Conservation (phyloP, 2,113 vertebrate genomes). For the Narcine bancroftii region DNA sequence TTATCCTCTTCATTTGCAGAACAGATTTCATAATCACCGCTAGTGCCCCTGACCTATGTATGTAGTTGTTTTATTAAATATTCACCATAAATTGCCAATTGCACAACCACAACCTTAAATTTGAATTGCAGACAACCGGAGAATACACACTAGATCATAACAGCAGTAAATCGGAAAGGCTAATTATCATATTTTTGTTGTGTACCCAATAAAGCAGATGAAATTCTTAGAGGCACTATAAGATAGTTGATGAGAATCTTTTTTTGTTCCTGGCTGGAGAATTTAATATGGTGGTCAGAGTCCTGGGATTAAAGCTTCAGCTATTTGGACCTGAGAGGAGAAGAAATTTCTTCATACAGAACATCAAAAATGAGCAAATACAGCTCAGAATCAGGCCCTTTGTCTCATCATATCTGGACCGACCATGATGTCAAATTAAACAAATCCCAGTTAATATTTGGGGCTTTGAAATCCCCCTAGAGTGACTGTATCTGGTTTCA, state of each 20-base stretch:
- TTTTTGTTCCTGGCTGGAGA: not conserved
- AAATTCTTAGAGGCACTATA: not conserved
- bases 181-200: not conserved
- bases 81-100: too few species aligned
- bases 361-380: too few species aligned
- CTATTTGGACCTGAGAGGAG: too few species aligned
- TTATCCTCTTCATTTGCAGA: not conserved
- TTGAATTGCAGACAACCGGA: not conserved
- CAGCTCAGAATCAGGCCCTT: too few species aligned
- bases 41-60: not conserved
- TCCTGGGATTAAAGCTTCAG: not conserved
- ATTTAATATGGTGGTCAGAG: not conserved
- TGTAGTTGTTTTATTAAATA: not conserved
- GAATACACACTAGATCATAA: not conserved
- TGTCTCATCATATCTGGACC: too few species aligned
- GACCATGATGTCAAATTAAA: too few species aligned
- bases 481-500: too few species aligned
- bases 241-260: not conserved
- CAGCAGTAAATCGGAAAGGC: not conserved
- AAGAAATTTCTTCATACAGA: too few species aligned
- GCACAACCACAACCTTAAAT: not conserved
- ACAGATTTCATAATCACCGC: not conserved
- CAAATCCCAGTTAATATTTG: too few species aligned
- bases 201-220: not conserved
- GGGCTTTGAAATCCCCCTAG: too few species aligned